A percentile compares a stretch with the other conserved stretches of the same genome.
phyloP scores from a whole-genome alignment of 2,888 invertebrate species.

The Apoderus coryli region DNA sequence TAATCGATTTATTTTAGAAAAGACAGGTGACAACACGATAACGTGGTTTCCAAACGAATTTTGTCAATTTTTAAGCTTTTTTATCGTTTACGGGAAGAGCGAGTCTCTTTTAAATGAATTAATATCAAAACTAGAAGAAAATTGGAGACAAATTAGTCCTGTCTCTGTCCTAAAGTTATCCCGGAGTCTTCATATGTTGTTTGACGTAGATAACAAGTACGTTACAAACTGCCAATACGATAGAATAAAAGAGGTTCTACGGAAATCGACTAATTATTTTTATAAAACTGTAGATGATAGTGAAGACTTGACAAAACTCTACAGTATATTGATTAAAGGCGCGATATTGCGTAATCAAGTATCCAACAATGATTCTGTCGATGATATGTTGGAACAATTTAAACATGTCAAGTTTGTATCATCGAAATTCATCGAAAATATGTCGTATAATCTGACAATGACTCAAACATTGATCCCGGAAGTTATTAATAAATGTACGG shows the following conservation, averaged over 20 bases:
- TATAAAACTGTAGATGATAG: too few relatives aligned
- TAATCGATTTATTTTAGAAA: constrained; percentile 28
- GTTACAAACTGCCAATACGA: constrained; percentile 10
- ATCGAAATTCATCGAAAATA: constrained; percentile 34
- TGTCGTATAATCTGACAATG: constrained; percentile 30
- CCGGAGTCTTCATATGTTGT: constrained; percentile 8
- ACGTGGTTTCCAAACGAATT: constrained; percentile 29
- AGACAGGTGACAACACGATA: constrained; percentile 26
- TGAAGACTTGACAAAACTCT: constrained; percentile 5
- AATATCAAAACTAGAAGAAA: constrained; percentile 19
- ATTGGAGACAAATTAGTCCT: constrained; percentile 12
- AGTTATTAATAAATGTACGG: constrained; percentile 33
- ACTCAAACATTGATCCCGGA: constrained; percentile 33
- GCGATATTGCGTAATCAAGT: constrained; percentile 26
- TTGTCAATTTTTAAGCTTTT: constrained; percentile 12
- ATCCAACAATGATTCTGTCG: constrained; percentile 28
- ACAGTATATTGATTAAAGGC: constrained; percentile 19
- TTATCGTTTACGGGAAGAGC: constrained; percentile 12
- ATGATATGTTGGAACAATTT: constrained; percentile 21
- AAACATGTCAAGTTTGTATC: constrained; percentile 27
- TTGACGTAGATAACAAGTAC: constrained; percentile 6
- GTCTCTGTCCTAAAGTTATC: constrained; percentile 13
- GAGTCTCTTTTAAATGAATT: constrained; percentile 19
- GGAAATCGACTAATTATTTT: constrained; percentile 13
- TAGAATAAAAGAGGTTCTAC: constrained; percentile 14